Conservation (phyloP, 2,888 invertebrate species). For the Amblyteles armatorius region DNA sequence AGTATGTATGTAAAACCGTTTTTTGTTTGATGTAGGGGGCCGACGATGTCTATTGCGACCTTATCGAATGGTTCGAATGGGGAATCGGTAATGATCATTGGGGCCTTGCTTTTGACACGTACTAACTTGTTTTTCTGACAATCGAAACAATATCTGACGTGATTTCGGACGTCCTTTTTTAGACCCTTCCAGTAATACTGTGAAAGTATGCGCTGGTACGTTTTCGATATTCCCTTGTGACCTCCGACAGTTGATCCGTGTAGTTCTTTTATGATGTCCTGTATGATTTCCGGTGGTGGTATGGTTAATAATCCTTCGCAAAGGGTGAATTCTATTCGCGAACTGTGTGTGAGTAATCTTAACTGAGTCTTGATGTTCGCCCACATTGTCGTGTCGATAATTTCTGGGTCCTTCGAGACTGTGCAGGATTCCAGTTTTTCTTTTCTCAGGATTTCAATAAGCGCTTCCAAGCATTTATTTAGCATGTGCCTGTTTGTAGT, state of each 20-base stretch:
- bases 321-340: neutral
- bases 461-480: neutral
- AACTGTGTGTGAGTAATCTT: neutral
- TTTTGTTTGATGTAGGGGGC: slow-evolving; percentile 50
- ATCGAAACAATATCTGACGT: slow-evolving; percentile 26
- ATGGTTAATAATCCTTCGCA: slow-evolving; percentile 30
- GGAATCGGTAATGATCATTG: slow-evolving; percentile 56
- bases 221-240: slow-evolving; percentile 57
- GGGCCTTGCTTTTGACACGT: slow-evolving; percentile 36
- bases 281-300: slow-evolving; percentile 32
- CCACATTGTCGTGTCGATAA: slow-evolving; percentile 2
- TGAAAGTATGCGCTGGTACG: slow-evolving; percentile 36
- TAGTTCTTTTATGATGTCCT: slow-evolving; percentile 43
- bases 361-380: neutral
- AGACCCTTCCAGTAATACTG: slow-evolving; percentile 50
- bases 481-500: slow-evolving; percentile 4
- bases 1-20: slow-evolving; percentile 55
- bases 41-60: slow-evolving; percentile 59
- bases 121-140: slow-evolving; percentile 55
- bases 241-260: slow-evolving; percentile 52
- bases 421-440: slow-evolving; percentile 21
- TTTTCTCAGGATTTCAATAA: neutral
- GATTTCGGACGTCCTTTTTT: slow-evolving; percentile 32
- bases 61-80: slow-evolving; percentile 41
- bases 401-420: slow-evolving; percentile 19